A percentile compares a stretch with the other conserved stretches of the same genome.
These are phyloP conservation scores for Eristalinus aeneus DNA, from an alignment of 2,888 invertebrate genomes.

Conservation along the genomic window DNA sequence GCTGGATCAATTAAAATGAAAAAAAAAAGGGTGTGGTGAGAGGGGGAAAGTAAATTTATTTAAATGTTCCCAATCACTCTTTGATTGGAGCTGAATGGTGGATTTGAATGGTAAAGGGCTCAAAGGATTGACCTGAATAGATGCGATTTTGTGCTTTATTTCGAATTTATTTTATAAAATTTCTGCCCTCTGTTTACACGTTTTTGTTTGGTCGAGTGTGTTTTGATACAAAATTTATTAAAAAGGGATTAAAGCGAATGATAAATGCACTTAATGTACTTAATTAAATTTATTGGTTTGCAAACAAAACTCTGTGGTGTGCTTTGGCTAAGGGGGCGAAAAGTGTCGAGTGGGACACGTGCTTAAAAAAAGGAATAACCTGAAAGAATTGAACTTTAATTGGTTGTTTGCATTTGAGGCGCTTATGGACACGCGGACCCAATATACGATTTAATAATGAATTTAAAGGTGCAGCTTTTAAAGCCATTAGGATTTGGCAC, in stretches of 20 bases:
- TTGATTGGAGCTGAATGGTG: conserved; percentile 11
- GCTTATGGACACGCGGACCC: no score
- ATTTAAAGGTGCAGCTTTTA: no score
- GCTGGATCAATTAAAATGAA: conserved; percentile 14
- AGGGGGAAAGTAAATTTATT: not conserved
- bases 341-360: not conserved
- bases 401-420: not conserved
- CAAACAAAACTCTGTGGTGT: not conserved
- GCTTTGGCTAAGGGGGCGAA: not conserved
- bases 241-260: not conserved
- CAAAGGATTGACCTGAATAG: not conserved
- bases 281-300: conserved; percentile 14
- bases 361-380: not conserved
- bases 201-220: not conserved
- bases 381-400: not conserved
- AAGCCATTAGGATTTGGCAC: no score
- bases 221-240: conserved; percentile 2
- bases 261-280: conserved; percentile 10
- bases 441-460: no score
- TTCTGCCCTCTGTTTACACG: not conserved
- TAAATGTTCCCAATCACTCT: conserved; percentile 14
- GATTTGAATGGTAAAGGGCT: not conserved
- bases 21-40: not conserved
- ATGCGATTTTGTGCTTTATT: not conserved
- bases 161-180: not conserved